These are phyloP conservation scores for Oreochromis niloticus DNA, from an alignment of 2,113 vertebrate genomes.

Conservation along the genomic window DNA sequence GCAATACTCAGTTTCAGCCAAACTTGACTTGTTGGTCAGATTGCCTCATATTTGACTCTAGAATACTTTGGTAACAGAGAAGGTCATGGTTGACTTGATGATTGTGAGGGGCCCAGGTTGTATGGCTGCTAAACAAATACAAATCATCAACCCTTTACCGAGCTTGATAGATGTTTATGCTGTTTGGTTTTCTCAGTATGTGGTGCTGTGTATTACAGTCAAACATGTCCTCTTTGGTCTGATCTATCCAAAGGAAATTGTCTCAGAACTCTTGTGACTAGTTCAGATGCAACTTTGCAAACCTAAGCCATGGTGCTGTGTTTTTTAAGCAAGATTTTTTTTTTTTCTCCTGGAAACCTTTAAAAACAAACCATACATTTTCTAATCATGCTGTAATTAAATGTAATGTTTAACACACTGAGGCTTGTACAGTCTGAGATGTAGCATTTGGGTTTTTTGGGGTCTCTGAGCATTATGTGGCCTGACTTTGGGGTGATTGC, in stretches of 20 bases:
- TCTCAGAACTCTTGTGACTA: neutral
- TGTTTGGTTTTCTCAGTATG: neutral
- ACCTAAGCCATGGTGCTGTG: neutral
- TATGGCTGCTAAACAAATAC: neutral
- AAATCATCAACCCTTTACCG: neutral
- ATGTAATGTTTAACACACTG: neutral
- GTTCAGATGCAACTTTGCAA: neutral
- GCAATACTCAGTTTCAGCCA: neutral
- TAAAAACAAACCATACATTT: neutral
- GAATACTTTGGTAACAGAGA: neutral
- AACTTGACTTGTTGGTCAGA: neutral
- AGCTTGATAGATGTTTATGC: neutral
- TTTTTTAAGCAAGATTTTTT: neutral
- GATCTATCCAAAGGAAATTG: neutral
- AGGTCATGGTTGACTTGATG: neutral
- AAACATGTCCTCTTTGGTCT: neutral
- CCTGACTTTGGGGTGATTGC: neutral
- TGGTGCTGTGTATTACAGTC: neutral
- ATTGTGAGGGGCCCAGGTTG: fast-evolving
- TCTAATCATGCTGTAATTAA: neutral
- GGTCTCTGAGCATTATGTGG: neutral
- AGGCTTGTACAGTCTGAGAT: neutral
- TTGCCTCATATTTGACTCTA: neutral
- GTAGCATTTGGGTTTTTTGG: neutral
- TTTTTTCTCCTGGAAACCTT: neutral